Base-by-base conservation (phyloP, 2,888 invertebrate genomes). In the Andrena bicolor region DNA sequence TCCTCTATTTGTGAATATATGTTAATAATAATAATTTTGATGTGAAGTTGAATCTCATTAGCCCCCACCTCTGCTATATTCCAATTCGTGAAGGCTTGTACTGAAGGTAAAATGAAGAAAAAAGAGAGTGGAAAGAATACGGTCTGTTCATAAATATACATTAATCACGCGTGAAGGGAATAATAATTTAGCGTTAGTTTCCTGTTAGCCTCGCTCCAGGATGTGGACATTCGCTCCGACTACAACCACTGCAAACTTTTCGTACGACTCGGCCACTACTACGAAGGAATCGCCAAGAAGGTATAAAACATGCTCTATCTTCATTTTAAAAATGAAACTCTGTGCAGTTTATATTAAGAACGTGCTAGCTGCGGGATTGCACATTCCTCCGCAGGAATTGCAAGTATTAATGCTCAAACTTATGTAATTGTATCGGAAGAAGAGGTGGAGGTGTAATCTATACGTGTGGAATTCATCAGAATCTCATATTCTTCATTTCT, bases 201-300 rank as follows among this genome's bases (percentile, higher is more conserved):
- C 53, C 23, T 53, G 53, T 53, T 53, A 53, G 53, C 53, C 53
- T 53, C 53, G 20, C 23, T 53, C n/a, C 23, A 53, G 53, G 20
- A 20, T 23, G 53, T 53, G 41, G 16, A 41, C 41, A 41, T 16
- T 41, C 41, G 41, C 41, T 41, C 41, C 0, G 53, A 20, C 53
- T 20, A 23, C 23, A 53, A 20, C 8, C 20, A 53, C 23, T 53
- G 53, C 53, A 20, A n/a, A 53, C 20, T 20, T 53, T 53, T 23
- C 53, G 20, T 53, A 53, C 53, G 20, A 53, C 23, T 53, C 8
- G 10, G 8, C n/a, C 53, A 53, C 23, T 51, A 2, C n/a, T 20
- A 23, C 23, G 2, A 20, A 20, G 8, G 20, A 53, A 53, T 23
- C 23, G 20, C 23, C n/a, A 53, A 53, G 53, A 8, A 20, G 53